Evolutionary conservation across 2,797 vertebrate genomes (phyloP).

Genomic region (Micrastur ruficollis): DNA sequence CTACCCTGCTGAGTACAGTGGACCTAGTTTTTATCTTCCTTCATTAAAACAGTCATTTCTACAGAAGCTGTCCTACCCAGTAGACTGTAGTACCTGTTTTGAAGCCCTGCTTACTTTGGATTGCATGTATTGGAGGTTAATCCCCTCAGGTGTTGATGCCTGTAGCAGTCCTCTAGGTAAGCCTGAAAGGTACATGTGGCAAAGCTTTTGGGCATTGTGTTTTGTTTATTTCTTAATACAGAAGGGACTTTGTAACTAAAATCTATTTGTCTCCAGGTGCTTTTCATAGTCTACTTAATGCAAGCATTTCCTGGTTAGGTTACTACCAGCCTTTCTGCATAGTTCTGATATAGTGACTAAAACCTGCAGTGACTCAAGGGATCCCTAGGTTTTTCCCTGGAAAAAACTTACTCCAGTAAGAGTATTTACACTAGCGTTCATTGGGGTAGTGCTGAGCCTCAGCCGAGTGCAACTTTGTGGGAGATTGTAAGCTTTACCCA

Average conservation of each 20-base stretch:
- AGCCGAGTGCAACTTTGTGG: neutral
- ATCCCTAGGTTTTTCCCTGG: neutral
- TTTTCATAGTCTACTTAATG: neutral
- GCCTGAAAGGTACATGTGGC: neutral
- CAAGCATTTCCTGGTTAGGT: neutral
- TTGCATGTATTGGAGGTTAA: rapidly evolving
- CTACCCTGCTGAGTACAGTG: rapidly evolving
- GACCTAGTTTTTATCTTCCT: neutral
- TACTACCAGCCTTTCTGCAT: neutral
- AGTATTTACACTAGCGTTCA: neutral
- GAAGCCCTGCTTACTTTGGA: neutral
- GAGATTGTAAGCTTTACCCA: neutral
- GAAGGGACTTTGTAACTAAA: neutral
- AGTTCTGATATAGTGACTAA: neutral
- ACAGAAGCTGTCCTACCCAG: neutral
- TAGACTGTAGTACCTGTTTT: neutral
- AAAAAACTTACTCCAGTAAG: neutral
- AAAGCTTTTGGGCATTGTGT: neutral
- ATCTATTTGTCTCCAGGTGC: neutral
- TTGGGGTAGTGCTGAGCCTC: neutral
- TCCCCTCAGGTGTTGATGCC: neutral
- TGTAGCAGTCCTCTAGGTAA: neutral
- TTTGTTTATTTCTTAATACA: neutral
- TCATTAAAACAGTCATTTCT: rapidly evolving
- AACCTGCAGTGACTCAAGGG: neutral